These are phyloP conservation scores for Megathymus violae DNA, from an alignment of 1,140 invertebrate genomes.

Conservation along the genomic window DNA sequence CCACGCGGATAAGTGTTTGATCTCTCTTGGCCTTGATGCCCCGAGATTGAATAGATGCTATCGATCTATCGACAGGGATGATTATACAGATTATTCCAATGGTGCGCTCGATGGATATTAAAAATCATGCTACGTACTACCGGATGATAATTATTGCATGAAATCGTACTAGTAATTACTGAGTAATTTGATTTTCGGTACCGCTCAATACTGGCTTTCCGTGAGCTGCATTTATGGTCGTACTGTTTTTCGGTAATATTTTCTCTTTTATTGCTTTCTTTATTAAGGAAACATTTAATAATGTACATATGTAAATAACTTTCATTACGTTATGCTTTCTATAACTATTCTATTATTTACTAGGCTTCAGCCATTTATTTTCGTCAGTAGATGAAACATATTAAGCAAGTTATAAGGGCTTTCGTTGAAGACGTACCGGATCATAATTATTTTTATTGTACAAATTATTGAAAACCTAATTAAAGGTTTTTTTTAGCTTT, in stretches of 20 bases:
- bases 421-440: no score
- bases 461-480: no score
- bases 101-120: slow-evolving; percentile 27
- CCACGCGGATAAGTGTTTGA: neutral
- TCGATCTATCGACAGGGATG: slow-evolving; percentile 32
- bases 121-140: slow-evolving; percentile 25
- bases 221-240: neutral
- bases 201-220: neutral
- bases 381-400: no score
- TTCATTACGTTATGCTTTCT: no score
- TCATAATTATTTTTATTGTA: no score
- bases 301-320: no score
- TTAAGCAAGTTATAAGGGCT: no score
- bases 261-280: neutral
- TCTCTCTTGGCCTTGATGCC: slow-evolving; percentile 10
- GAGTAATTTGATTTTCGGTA: slow-evolving; percentile 15
- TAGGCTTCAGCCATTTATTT: no score
- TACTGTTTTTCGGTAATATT: neutral
- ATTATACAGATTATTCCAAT: slow-evolving; percentile 33
- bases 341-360: no score
- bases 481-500: no score
- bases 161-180: slow-evolving; percentile 28
- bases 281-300: no score
- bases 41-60: slow-evolving; percentile 33
- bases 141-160: slow-evolving; percentile 25